These are phyloP conservation scores for Grantiella picta DNA, from an alignment of 2,113 vertebrate species.

Conservation along the genomic window DNA sequence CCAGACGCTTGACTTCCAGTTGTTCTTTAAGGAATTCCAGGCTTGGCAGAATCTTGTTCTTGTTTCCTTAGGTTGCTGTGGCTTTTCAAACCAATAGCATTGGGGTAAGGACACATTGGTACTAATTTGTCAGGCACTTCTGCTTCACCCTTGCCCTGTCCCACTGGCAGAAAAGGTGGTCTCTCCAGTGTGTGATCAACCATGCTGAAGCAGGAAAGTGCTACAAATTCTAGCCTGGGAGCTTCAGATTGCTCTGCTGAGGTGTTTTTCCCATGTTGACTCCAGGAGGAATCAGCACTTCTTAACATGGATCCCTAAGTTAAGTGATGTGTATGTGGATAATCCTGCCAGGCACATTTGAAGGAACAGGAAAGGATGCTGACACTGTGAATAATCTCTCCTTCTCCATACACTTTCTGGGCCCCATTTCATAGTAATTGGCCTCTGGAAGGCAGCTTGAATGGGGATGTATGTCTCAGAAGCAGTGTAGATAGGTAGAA, in stretches of 20 bases:
- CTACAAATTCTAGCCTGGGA: neutral
- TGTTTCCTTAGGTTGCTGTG: neutral
- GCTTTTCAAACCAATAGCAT: neutral
- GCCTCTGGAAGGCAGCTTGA: neutral
- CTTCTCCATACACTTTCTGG: neutral
- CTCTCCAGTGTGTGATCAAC: neutral
- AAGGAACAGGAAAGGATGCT: neutral
- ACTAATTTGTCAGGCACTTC: neutral
- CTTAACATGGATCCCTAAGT: neutral
- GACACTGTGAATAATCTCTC: neutral
- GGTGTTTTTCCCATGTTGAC: neutral
- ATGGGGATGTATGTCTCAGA: neutral
- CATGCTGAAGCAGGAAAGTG: neutral
- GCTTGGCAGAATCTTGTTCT: neutral
- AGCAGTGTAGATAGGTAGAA: neutral
- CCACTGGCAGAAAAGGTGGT: neutral
- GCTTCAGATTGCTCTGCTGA: neutral
- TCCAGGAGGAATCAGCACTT: neutral
- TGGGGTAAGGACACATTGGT: neutral
- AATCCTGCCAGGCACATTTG: neutral
- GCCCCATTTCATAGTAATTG: neutral
- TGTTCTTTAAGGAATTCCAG: neutral
- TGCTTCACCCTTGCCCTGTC: neutral
- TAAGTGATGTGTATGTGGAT: neutral
- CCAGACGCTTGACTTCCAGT: slow-evolving; percentile 23